Base-by-base conservation (phyloP, 2,797 vertebrate genomes). In the Chelon labrosus region DNA sequence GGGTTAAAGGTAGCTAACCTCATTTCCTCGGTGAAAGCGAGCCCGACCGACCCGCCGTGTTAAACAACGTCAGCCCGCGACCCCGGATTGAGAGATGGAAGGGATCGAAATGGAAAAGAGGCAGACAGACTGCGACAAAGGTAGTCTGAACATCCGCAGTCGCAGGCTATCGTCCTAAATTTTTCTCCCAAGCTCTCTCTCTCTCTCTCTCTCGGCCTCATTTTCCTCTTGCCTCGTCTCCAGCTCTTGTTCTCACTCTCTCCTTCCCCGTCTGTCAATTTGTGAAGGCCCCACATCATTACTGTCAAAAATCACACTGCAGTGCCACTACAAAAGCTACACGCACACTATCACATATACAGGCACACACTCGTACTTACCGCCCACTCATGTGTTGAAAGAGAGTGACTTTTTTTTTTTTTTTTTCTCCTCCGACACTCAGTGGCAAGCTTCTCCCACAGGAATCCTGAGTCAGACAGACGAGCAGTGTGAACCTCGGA, bases 221-320 rank as follows among this genome's bases (percentile, higher is more conserved):
- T 70, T 75, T 83, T 72, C 52, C 52, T 61, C 49, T 41, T 20
- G 63, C 56, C 57, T 72, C 13, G 14, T 82, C 71, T 69, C 63
- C 63, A 22, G 63, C 76, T 71, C 63, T 79, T 79, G 70, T 80
- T 85, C 83, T 73, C 68, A 73, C 75, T 70, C 67, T 79, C 76
- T 73, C 70, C 58, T 65, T 82, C 22, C 42, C 51, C 9, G 25
- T 87, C 86, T 85, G 82, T 89, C 87, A 87, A 79, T 85, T 86
- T 88, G 75, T 83, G 72, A 88, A 66, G 79, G 75, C 70, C 70
- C 67, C 70, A 87, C 75, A 82, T 86, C 83, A 87, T 89, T 86
- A 88, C 84, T 89, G 88, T 91, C 86, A 90, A 87, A 88, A 80
- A 78, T 82, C 75, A 75, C 68, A 82, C 76, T 54, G 57, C 70